These are phyloP conservation scores for Crocodylus rhombifer DNA, from an alignment of 2,797 vertebrate species.

Conservation along the genomic window DNA sequence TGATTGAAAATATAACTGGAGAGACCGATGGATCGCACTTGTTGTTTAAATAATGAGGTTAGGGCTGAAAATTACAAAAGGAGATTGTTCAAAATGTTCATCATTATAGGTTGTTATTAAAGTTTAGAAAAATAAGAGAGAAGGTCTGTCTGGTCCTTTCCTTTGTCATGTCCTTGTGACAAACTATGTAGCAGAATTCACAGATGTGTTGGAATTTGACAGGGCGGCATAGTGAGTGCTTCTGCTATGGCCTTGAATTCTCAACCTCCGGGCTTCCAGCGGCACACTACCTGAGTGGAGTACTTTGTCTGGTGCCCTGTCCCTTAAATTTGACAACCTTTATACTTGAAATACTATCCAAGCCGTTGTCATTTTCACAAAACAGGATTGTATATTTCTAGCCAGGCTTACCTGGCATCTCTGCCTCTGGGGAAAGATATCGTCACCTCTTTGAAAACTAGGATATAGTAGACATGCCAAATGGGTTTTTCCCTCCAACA, in stretches of 20 bases:
- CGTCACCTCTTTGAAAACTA: neutral
- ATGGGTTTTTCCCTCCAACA: neutral
- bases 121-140: neutral
- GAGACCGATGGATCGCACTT: slow-evolving; percentile 38
- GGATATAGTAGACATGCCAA: neutral
- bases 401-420: neutral
- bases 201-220: too few relatives aligned
- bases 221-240: too few relatives aligned
- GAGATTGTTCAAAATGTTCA: slow-evolving; percentile 49
- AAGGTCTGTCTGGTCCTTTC: neutral
- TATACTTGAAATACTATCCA: slow-evolving; percentile 57
- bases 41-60: slow-evolving; percentile 59
- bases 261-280: too few relatives aligned
- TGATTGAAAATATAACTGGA: slow-evolving; percentile 37
- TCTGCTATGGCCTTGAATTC: too few relatives aligned
- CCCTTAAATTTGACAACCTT: slow-evolving; percentile 36
- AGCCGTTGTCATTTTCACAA: neutral
- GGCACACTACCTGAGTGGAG: neutral
- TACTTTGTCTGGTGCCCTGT: slow-evolving; percentile 28
- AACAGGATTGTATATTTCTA: neutral
- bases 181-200: too few relatives aligned
- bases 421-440: slow-evolving; percentile 7
- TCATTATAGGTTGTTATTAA: slow-evolving; percentile 56
- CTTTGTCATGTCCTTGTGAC: too few relatives aligned
- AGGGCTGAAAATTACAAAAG: slow-evolving; percentile 7